Evolutionary conservation across 2,888 invertebrate species (phyloP).

Genomic region (Trisateles emortualis): DNA sequence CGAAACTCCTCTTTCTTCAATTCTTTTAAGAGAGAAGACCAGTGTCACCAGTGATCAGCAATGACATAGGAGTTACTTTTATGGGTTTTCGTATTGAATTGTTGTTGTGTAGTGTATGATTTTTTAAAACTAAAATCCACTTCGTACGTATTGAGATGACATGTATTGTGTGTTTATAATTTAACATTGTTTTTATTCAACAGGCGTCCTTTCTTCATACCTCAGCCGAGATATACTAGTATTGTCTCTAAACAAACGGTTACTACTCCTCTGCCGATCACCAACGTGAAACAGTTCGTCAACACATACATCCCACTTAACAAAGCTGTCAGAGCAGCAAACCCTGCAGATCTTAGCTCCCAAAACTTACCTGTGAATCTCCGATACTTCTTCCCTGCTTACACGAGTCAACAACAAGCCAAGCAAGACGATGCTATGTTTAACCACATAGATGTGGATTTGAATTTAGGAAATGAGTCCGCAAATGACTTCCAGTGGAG

Average conservation of each 20-base stretch:
- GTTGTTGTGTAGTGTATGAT: too few species aligned
- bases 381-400: constrained; percentile 74
- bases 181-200: constrained; percentile 24
- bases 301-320: constrained; percentile 71
- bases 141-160: too few species aligned
- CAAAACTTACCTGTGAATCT: constrained; percentile 76
- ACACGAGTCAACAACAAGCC: constrained; percentile 53
- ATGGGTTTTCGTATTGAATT: too few species aligned
- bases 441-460: constrained; percentile 72
- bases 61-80: too few species aligned
- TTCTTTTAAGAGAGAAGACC: too few species aligned
- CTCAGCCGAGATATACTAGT: constrained; percentile 77
- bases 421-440: constrained; percentile 71
- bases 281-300: constrained; percentile 77
- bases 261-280: constrained; percentile 57
- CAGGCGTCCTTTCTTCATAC: constrained; percentile 78
- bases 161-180: not conserved
- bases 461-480: constrained; percentile 57
- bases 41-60: too few species aligned
- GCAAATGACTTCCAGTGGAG: constrained; percentile 74
- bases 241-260: constrained; percentile 61
- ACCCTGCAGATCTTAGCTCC: constrained; percentile 67
- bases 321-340: constrained; percentile 13
- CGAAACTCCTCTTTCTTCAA: too few species aligned
- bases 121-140: too few species aligned